Evolutionary conservation across 2,797 vertebrate genomes (phyloP).

Genomic region (Chiroxiphia lanceolata): DNA sequence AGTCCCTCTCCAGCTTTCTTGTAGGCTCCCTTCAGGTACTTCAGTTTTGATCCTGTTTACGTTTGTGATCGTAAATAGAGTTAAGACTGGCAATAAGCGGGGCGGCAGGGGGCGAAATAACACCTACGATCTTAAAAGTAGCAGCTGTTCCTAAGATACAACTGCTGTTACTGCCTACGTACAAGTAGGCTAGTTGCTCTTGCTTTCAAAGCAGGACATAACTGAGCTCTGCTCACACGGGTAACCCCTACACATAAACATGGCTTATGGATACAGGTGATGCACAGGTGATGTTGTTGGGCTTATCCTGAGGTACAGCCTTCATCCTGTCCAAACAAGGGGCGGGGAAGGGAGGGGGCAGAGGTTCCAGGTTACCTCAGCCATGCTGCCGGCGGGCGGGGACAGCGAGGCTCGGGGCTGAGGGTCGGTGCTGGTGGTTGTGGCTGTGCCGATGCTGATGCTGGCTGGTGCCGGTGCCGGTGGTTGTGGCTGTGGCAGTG

Average conservation of each 20-base stretch:
- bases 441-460: not conserved
- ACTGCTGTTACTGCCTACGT: not conserved
- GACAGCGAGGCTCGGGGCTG: not conserved
- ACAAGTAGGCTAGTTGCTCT: not conserved
- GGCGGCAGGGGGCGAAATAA: fast-evolving
- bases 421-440: not conserved
- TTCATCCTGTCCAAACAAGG: not conserved
- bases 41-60: not conserved
- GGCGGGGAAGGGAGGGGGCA: not conserved
- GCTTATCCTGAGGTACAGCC: not conserved
- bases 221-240: not conserved
- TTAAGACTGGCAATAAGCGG: not conserved
- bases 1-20: not conserved
- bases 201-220: not conserved
- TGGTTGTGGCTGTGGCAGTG: not conserved
- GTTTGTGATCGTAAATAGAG: not conserved
- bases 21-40: not conserved
- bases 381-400: not conserved
- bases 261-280: fast-evolving
- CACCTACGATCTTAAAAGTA: fast-evolving
- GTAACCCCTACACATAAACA: fast-evolving
- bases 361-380: slow-evolving; percentile 17
- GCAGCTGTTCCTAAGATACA: not conserved
- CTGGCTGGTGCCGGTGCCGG: too few species aligned
- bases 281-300: fast-evolving